These are phyloP conservation scores for Formicarius rufipectus DNA, from an alignment of 2,113 vertebrate genomes.

Conservation along the genomic window DNA sequence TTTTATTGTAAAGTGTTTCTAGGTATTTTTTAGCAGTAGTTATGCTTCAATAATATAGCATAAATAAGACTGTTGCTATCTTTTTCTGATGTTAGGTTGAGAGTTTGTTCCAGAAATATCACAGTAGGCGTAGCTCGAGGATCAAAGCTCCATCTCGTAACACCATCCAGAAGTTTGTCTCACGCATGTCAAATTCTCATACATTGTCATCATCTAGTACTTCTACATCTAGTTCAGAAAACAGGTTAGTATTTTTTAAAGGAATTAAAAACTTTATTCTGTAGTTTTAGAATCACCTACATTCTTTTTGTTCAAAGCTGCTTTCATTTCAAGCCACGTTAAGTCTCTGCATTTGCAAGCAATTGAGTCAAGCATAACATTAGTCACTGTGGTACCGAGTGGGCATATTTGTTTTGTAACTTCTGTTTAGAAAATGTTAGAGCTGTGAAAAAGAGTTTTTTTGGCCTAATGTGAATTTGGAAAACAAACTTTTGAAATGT, in stretches of 20 bases:
- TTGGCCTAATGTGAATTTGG: neutral
- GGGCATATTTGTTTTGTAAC: neutral
- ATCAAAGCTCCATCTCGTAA: constrained; percentile 93
- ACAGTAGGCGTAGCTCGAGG: constrained; percentile 89
- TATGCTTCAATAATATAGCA: neutral
- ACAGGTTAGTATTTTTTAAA: constrained; percentile 81
- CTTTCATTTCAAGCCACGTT: constrained; percentile 13
- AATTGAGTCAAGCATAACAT: neutral
- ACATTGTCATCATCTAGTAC: constrained; percentile 85
- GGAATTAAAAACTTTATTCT: constrained; percentile 44
- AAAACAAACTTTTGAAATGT: neutral
- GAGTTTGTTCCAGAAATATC: constrained; percentile 94
- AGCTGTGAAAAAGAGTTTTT: neutral
- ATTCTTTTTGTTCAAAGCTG: constrained; percentile 20
- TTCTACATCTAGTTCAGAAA: constrained; percentile 88
- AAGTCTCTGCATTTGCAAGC: neutral
- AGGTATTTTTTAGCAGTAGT: neutral
- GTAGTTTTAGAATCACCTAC: constrained; percentile 25
- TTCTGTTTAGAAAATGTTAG: neutral
- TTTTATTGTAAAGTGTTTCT: neutral
- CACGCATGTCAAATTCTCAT: constrained; percentile 91
- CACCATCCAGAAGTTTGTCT: constrained; percentile 95
- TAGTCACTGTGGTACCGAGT: neutral
- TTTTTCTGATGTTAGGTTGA: constrained; percentile 85
- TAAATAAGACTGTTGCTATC: constrained; percentile 58